Evolutionary conservation across 2,888 invertebrate genomes (phyloP).

Genomic region (Clistopyga incitator): DNA sequence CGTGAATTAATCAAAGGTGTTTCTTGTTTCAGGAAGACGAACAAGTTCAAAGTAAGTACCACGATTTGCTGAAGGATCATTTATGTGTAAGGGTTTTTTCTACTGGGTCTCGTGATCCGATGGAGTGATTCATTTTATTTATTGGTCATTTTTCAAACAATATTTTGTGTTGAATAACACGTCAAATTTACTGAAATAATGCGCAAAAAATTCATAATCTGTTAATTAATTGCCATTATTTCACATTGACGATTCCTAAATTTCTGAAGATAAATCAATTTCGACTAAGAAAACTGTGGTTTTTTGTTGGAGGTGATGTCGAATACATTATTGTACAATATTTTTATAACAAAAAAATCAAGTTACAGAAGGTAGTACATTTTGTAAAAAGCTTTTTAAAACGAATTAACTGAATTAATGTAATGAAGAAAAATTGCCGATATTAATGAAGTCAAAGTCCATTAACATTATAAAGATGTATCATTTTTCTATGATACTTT

Average conservation of each 20-base stretch:
- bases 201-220: neutral
- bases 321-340: neutral
- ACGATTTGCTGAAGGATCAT: slow-evolving; percentile 1
- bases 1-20: slow-evolving; percentile 58
- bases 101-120: neutral
- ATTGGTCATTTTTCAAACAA: neutral
- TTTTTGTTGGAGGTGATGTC: neutral
- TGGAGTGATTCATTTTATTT: neutral
- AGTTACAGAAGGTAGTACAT: neutral
- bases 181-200: neutral
- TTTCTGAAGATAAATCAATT: neutral
- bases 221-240: neutral
- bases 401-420: neutral
- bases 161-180: neutral
- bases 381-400: neutral
- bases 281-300: neutral
- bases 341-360: neutral
- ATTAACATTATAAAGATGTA: neutral
- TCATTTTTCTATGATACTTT: neutral
- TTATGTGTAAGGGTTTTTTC: neutral
- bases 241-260: neutral
- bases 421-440: neutral
- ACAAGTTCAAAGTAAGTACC: slow-evolving; percentile 79
- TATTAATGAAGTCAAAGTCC: neutral
- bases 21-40: slow-evolving; percentile 81